phyloP scores from a whole-genome alignment of 2,113 vertebrate genomes.

The Peromyscus maniculatus region DNA sequence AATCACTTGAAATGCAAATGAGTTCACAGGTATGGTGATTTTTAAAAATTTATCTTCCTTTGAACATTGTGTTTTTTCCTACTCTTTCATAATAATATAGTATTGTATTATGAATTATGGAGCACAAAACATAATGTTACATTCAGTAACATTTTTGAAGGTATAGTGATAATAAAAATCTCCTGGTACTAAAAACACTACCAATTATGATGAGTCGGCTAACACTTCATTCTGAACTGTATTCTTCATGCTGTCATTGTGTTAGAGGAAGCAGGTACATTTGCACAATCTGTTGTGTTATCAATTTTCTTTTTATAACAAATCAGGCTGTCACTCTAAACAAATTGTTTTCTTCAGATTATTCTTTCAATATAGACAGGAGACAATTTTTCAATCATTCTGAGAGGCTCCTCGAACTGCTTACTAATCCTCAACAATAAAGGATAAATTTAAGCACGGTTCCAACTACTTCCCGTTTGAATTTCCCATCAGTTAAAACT shows the following conservation, averaged over 20 bases:
- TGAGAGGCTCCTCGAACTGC: neutral
- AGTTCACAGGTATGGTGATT: neutral
- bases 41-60: neutral
- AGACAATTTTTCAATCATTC: constrained; percentile 27
- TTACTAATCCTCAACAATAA: constrained; percentile 38
- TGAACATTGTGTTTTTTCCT: neutral
- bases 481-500: neutral
- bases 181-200: neutral
- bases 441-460: neutral
- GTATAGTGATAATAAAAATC: neutral
- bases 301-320: constrained; percentile 53
- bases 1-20: constrained; percentile 5
- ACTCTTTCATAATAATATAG: neutral
- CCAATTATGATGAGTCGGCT: neutral
- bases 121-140: neutral
- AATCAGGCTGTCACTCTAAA: neutral
- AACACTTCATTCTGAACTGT: neutral
- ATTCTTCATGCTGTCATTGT: constrained; percentile 14
- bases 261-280: neutral
- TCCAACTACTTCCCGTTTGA: neutral
- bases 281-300: neutral
- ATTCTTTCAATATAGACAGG: neutral
- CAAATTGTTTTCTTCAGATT: constrained; percentile 9
- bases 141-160: constrained; percentile 38
- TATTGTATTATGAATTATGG: neutral